Evolutionary conservation across 2,113 vertebrate species (phyloP), one percentile per base, ranked within the genome.

Genomic region (Lathamus discolor): DNA sequence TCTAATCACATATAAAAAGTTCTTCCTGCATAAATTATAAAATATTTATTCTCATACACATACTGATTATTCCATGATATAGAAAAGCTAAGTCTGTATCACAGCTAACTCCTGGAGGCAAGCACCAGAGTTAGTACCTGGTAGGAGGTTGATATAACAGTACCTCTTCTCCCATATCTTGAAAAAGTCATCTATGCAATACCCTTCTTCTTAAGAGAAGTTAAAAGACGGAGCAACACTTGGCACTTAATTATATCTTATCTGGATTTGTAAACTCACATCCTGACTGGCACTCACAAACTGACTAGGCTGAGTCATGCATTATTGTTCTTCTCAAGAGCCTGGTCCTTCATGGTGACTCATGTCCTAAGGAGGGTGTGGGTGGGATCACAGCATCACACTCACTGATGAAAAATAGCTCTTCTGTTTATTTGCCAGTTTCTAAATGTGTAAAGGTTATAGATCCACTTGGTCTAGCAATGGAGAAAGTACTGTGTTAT

Each of bases 121-220:
- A 20, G 6, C 7, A 59, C 9, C 11, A 69, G 44, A 5, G 2
- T 52, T 49, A 63, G 17, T 12, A 46, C 1, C 7, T 12, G 5
- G 19, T 24, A 85, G 44, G 2, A 43, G 2, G 17, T 2, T 57
- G 3, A 10, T 46, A 25, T 48, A 63, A 23, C 5, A 2, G 0
- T 33, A 72, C 13, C 1, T 83, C 13, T 68, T 51, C 52, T 52
- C 13, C 13, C 10, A 51, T 10, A 12, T 43, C 25, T 29, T 77
- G 46, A 31, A 80, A 59, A 59, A 59, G 33, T 59, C 33, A 59
- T 59, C 57, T 59, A 59, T 35, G 33, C 33, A 59, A 23, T 59
- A 59, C 9, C 20, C 20, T 59, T n/a, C 31, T 57, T 57, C 13
- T 64, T 49, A 51, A 61, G 11, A 46, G 75, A 52, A 66, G 2